These are phyloP conservation scores for Taeniopygia guttata DNA, from an alignment of 2,797 vertebrate species.

Conservation along the genomic window DNA sequence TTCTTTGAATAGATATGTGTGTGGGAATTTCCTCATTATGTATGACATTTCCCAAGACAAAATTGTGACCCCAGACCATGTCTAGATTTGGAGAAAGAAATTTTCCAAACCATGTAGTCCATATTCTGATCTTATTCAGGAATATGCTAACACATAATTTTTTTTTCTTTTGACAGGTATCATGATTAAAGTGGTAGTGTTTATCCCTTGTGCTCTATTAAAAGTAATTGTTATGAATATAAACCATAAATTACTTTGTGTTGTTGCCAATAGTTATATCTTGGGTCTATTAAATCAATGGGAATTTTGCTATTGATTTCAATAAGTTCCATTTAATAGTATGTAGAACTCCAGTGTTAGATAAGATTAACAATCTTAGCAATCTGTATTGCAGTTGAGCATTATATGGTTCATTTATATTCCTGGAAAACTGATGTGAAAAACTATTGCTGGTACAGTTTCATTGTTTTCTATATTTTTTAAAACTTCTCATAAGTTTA, in stretches of 20 bases:
- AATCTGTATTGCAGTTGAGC: not conserved
- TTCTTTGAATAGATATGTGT: not conserved
- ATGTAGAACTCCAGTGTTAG: not conserved
- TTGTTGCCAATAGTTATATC: not conserved
- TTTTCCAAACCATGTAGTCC: not conserved
- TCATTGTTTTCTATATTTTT: not conserved
- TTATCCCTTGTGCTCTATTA: not conserved
- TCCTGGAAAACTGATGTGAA: slow-evolving; percentile 13
- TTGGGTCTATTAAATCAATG: not conserved
- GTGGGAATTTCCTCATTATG: not conserved
- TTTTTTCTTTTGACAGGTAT: not conserved
- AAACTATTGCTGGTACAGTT: not conserved
- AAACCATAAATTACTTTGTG: not conserved
- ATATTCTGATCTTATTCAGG: not conserved
- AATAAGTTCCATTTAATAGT: not conserved
- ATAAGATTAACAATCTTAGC: not conserved
- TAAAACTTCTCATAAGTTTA: not conserved
- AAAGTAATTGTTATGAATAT: not conserved
- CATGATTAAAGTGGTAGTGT: not conserved
- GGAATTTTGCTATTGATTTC: not conserved
- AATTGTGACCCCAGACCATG: not conserved
- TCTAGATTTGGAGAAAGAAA: slow-evolving; percentile 1
- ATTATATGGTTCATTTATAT: not conserved
- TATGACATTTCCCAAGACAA: not conserved
- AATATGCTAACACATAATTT: not conserved